Evolutionary conservation across 2,797 vertebrate species (phyloP), one percentile per base, ranked within the genome.

Genomic region (Ispidina picta): DNA sequence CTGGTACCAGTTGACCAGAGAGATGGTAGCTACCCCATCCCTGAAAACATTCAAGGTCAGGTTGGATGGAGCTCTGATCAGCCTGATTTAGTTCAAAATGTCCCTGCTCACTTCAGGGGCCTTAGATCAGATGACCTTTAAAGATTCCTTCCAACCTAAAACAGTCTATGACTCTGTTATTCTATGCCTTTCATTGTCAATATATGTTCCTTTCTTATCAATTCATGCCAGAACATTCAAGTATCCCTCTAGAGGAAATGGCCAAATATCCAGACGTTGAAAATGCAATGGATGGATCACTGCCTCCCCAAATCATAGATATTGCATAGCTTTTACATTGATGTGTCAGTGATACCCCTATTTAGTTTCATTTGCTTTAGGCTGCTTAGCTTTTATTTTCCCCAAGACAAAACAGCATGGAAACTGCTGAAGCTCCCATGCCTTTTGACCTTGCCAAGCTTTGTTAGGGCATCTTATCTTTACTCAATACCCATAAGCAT

Each of bases 391-490:
- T 46, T 70, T 46, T 70, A 88, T 79, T 95, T 59, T 35, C 55
- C 87, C 52, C 51, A 29, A 83, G 76, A 95, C 90, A 94, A 93
- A 93, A 81, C 43, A 74, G 83, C 26, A 72, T 48, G 59, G 79
- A 89, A 72, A 77, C 78, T 65, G 83, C 91, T 96, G 96, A 97
- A 96, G 95, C 94, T 96, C 92, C 87, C 93, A 79, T 86, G 95
- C 95, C 95, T 97, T 95, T 90, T 96, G 95, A 96, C 94, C 95
- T 89, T 89, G 83, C 37, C 35, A 56, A 91, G 85, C 83, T 95
- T 96, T 96, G 89, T 96, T 94, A 95, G 88, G 95, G 76, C 77
- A 77, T 90, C 95, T 97, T 95, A 96, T 97, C 97, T 97, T 92
- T 88, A 83, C 96, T 95, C 92, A 96, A 97, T 97, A 86, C 82